Conservation (phyloP, 2,888 invertebrate genomes). For the Apamea sordens region DNA sequence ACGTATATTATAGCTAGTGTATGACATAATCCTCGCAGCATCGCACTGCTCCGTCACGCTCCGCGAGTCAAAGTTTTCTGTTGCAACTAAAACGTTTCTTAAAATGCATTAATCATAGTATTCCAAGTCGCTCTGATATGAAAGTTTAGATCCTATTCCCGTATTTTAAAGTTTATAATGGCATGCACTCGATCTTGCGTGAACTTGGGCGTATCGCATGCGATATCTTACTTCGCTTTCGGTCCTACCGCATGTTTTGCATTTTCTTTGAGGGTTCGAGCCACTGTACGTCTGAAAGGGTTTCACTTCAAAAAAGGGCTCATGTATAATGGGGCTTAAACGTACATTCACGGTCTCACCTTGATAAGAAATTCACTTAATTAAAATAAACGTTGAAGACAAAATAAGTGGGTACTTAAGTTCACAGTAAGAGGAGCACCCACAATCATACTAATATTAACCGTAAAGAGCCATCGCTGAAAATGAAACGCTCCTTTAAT, state of each 20-base stretch:
- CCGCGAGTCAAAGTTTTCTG: slow-evolving; percentile 82
- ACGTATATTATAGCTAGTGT: slow-evolving; percentile 64
- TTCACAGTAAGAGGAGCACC: slow-evolving; percentile 75
- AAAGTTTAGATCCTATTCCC: slow-evolving; percentile 78
- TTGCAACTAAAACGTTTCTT: slow-evolving; percentile 84
- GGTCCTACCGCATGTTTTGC: slow-evolving; percentile 73
- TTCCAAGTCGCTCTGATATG: slow-evolving; percentile 71
- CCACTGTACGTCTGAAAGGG: slow-evolving; percentile 65
- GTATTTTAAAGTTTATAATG: slow-evolving; percentile 77
- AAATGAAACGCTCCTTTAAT: slow-evolving; percentile 88
- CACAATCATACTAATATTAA: slow-evolving; percentile 88
- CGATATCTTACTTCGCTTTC: slow-evolving; percentile 73
- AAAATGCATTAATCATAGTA: slow-evolving; percentile 85
- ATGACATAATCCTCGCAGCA: slow-evolving; percentile 73
- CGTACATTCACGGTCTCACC: slow-evolving; percentile 58
- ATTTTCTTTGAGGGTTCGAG: slow-evolving; percentile 77
- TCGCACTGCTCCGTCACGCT: slow-evolving; percentile 78
- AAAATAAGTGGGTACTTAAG: slow-evolving; percentile 79
- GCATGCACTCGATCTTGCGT: slow-evolving; percentile 72
- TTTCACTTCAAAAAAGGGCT: slow-evolving; percentile 56
- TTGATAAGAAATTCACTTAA: slow-evolving; percentile 78
- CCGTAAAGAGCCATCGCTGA: slow-evolving; percentile 82
- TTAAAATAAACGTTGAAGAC: slow-evolving; percentile 81
- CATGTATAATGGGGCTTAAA: slow-evolving; percentile 56
- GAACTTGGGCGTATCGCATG: slow-evolving; percentile 76